phyloP scores from a whole-genome alignment of 2,113 vertebrate species.

The Micronisus gabar region DNA sequence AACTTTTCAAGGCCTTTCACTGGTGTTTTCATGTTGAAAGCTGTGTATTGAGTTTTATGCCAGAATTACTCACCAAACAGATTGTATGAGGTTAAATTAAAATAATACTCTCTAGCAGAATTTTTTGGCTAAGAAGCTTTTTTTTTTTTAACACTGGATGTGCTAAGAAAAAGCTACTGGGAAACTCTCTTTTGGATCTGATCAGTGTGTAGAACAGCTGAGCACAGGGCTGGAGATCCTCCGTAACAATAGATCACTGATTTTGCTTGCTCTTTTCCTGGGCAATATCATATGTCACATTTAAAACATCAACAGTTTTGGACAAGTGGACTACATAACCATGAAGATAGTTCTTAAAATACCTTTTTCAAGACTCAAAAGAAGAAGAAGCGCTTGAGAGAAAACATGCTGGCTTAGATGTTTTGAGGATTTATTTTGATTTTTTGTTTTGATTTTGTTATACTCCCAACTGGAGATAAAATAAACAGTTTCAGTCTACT shows the following conservation, averaged over 20 bases:
- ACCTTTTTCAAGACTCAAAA: background rate
- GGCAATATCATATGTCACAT: background rate
- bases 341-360: background rate
- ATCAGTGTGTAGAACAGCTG: background rate
- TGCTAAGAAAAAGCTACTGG: background rate
- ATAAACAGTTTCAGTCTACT: background rate
- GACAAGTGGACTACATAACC: background rate
- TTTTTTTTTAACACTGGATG: background rate
- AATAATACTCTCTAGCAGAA: background rate
- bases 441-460: background rate
- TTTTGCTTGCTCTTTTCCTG: background rate
- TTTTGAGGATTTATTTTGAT: background rate
- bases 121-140: background rate
- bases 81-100: conserved; percentile 44
- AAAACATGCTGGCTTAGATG: background rate
- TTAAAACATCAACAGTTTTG: background rate
- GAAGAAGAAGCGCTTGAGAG: fast-evolving
- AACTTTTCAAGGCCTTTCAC: conserved; percentile 34
- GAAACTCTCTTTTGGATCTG: background rate
- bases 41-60: conserved; percentile 4
- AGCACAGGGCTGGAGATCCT: background rate
- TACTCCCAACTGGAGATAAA: background rate
- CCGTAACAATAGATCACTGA: background rate
- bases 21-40: conserved; percentile 50
- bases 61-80: conserved; percentile 48